Percentiles rank a stretch among this genome's conserved stretches.
Conservation (phyloP, 2,888 invertebrate genomes). For the Trilocha varians region DNA sequence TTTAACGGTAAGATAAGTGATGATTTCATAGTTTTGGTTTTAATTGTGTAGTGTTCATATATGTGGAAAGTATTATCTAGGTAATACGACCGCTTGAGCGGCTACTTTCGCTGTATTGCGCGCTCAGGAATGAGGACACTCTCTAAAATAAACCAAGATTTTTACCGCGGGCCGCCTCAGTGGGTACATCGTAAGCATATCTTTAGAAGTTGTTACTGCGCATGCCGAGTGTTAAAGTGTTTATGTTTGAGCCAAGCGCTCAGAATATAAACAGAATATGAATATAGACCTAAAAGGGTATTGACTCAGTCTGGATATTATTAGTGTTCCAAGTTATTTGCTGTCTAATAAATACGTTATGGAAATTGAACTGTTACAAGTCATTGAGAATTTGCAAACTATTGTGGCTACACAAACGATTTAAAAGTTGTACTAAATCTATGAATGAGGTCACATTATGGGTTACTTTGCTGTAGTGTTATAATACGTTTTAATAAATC, state of each 20-base stretch:
- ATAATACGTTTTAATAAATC: no score
- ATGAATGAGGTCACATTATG: no score
- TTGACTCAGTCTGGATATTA: background rate
- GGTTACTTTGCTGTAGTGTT: no score
- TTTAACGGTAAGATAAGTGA: slow-evolving; percentile 45
- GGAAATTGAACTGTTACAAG: no score
- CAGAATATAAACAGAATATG: slow-evolving; percentile 10
- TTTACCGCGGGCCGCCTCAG: slow-evolving; percentile 37
- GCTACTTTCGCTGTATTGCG: slow-evolving; percentile 48
- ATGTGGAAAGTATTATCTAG: slow-evolving; percentile 34
- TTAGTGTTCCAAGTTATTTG: background rate
- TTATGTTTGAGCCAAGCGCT: slow-evolving; percentile 17
- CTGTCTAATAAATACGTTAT: background rate
- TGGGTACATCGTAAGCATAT: slow-evolving; percentile 18
- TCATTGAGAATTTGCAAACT: no score
- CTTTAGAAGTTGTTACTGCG: slow-evolving; percentile 14
- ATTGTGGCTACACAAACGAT: no score
- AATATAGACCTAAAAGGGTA: slow-evolving; percentile 1
- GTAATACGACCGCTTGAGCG: slow-evolving; percentile 32
- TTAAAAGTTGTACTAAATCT: no score
- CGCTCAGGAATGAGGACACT: slow-evolving; percentile 52
- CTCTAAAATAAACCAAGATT: slow-evolving; percentile 55
- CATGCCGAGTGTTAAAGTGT: slow-evolving; percentile 14
- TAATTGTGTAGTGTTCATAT: slow-evolving; percentile 18
- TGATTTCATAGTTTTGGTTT: slow-evolving; percentile 23